phyloP scores from a whole-genome alignment of 2,113 vertebrate species.

The Channa argus region DNA sequence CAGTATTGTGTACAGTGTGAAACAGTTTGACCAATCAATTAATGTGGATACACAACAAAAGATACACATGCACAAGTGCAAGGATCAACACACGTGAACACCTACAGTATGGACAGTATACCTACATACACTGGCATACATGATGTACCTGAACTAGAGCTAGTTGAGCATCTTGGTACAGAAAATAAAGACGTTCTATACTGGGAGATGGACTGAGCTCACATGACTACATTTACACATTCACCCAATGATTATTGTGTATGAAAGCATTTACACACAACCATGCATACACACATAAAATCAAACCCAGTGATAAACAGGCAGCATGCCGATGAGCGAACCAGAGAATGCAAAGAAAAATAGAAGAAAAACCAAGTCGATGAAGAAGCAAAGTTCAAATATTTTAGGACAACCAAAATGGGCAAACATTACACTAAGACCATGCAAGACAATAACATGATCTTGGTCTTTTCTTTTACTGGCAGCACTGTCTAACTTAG shows the following conservation, averaged over 20 bases:
- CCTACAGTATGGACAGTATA: not conserved
- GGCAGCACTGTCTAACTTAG: not conserved
- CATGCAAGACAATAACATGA: not conserved
- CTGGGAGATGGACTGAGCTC: constrained; percentile 72
- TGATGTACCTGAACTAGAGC: constrained; percentile 67
- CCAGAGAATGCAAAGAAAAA: constrained; percentile 41
- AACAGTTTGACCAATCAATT: constrained; percentile 11
- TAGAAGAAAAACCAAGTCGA: constrained; percentile 33
- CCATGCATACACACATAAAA: not conserved
- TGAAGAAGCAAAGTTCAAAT: not conserved
- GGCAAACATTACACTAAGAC: not conserved
- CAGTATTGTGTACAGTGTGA: not conserved
- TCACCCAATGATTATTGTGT: not conserved
- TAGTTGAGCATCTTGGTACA: constrained; percentile 73
- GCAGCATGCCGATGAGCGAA: constrained; percentile 58
- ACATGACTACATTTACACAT: constrained; percentile 57
- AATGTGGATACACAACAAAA: not conserved
- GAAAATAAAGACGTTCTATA: constrained; percentile 73
- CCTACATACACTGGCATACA: not conserved
- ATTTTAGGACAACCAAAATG: constrained; percentile 13
- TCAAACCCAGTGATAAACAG: constrained; percentile 55
- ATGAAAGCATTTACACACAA: not conserved
- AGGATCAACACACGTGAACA: not conserved
- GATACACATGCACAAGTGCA: constrained; percentile 1
- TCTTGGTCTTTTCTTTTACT: not conserved